Conservation (phyloP, 2,113 vertebrate species). For the Paracyprichromis sp. region DNA sequence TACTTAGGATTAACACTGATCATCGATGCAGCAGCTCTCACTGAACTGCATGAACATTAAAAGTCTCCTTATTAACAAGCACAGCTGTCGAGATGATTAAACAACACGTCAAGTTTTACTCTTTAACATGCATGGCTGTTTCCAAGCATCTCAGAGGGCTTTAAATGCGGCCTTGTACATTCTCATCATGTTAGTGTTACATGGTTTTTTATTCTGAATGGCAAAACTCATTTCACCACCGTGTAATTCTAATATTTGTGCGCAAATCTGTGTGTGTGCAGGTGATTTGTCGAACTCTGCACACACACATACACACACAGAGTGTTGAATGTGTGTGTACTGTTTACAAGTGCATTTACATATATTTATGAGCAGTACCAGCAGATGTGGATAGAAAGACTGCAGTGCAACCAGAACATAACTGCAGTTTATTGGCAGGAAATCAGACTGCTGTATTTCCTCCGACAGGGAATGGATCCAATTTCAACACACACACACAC, state of each 20-base stretch:
- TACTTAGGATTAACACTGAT: neutral
- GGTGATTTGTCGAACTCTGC: neutral
- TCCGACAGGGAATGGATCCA: neutral
- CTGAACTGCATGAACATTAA: rapidly evolving
- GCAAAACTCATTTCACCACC: neutral
- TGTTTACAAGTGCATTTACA: neutral
- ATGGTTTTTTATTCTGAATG: neutral
- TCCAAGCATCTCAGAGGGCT: neutral
- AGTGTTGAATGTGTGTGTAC: neutral
- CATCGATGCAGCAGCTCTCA: neutral
- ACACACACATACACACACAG: rapidly evolving
- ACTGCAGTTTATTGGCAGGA: neutral
- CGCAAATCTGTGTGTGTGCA: neutral
- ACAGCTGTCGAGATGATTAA: neutral
- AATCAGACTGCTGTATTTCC: neutral
- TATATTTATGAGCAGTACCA: neutral
- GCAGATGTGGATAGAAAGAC: neutral
- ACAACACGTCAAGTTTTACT: neutral
- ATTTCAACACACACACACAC: neutral
- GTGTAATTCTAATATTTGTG: neutral
- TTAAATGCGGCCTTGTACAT: neutral
- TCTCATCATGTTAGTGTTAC: neutral
- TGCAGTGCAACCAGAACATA: neutral
- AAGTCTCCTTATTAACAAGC: neutral
- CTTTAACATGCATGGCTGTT: neutral